Evolutionary conservation across 2,797 vertebrate genomes (phyloP), one percentile per base, ranked within the genome.

Genomic region (Sebastes reedi): DNA sequence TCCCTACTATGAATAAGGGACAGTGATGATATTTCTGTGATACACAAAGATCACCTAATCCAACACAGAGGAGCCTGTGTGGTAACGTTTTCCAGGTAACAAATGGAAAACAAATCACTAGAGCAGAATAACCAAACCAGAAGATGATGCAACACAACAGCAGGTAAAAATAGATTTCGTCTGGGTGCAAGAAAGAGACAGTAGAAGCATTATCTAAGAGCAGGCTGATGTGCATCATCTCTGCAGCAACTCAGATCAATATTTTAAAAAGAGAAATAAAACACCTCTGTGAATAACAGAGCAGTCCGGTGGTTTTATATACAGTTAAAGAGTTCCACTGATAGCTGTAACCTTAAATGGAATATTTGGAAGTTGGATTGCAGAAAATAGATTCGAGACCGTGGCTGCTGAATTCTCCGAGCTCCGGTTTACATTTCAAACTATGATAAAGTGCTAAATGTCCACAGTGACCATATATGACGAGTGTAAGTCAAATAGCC

Each of bases 391-490:
- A 77, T 39, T 70, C 34, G 75, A 66, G 1, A 10, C 4, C 5
- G 70, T 2, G 50, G 42, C 18, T 29, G 67, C 55, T 82, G 83
- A 72, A 65, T 82, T 75, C 66, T 76, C 13, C 1, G 29, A 10
- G 67, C 60, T 64, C 12, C 22, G 50, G 90, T 92, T 93, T 94
- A 93, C 91, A 86, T 90, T 87, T 91, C 89, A 88, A 65, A 75
- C 62, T 3, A 4, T 89, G 89, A 92, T 81, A 9, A 70, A 88
- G 87, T 67, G 90, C 30, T 25, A 46, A 72, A 86, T 24, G 82
- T 88, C 76, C 75, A 91, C 87, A 75, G 25, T 83, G 92, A 87
- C 93, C 91, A 89, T 94, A 91, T 91, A 89, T 20, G 91, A 89
- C 60, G 1, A 56, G 30, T 27, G 68, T 13, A 66, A 83, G 20